Percentiles rank a stretch among this genome's conserved stretches.
Evolutionary conservation across 2,113 vertebrate genomes (phyloP).

Genomic region (Rynchops niger): DNA sequence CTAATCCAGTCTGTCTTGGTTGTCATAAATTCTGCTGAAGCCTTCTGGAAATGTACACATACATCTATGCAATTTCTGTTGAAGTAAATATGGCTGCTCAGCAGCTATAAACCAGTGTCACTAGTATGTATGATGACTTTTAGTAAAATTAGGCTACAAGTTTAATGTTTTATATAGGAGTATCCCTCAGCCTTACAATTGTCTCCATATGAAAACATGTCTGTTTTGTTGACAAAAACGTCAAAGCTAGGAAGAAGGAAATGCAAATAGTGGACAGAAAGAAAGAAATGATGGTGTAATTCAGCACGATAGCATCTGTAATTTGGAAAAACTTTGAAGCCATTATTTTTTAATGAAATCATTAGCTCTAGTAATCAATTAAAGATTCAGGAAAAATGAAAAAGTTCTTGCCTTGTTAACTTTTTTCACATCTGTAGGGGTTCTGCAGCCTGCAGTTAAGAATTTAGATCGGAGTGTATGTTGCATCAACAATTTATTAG

Average conservation of each 20-base stretch:
- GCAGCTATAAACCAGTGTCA: not conserved
- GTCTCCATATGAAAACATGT: not conserved
- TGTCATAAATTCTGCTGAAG: not conserved
- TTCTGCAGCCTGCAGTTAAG: not conserved
- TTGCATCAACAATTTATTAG: not conserved
- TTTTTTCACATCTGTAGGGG: not conserved
- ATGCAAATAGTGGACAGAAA: not conserved
- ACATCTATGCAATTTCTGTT: not conserved
- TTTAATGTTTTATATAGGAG: not conserved
- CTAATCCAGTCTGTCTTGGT: not conserved
- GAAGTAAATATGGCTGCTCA: not conserved
- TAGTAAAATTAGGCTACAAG: not conserved
- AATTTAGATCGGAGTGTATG: not conserved
- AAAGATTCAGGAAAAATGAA: not conserved
- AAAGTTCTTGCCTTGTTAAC: not conserved
- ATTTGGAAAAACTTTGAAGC: not conserved
- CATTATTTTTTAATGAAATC: not conserved
- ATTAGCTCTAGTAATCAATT: not conserved
- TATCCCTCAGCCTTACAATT: not conserved
- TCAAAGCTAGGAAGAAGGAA: not conserved
- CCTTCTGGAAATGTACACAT: not conserved
- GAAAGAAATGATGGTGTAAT: not conserved
- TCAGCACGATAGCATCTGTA: not conserved
- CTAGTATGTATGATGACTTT: not conserved
- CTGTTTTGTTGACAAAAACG: not conserved